These are phyloP conservation scores for Cyclina sinensis DNA, from an alignment of 1,140 invertebrate genomes.

Conservation along the genomic window DNA sequence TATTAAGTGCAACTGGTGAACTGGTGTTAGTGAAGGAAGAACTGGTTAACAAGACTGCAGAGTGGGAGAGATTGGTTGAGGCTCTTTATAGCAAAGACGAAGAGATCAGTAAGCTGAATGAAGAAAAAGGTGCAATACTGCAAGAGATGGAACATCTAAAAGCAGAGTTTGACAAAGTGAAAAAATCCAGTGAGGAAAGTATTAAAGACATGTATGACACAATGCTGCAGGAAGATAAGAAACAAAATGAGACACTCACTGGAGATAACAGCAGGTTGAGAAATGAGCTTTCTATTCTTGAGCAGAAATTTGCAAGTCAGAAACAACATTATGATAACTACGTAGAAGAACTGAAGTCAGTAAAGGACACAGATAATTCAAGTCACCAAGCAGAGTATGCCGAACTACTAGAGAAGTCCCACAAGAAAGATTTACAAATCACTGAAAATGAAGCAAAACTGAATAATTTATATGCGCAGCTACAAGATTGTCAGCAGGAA, in stretches of 20 bases:
- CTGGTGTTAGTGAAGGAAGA: conserved; percentile 59
- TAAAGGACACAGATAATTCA: conserved; percentile 66
- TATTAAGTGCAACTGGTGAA: conserved; percentile 62
- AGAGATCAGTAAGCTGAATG: conserved; percentile 19
- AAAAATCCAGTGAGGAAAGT: background rate
- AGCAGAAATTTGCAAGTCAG: conserved; percentile 68
- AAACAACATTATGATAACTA: conserved; percentile 76
- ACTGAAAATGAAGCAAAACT: conserved; percentile 68
- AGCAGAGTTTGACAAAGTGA: conserved; percentile 13
- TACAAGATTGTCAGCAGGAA: conserved; percentile 43
- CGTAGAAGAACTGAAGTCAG: conserved; percentile 74
- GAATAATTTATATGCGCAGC: conserved; percentile 54
- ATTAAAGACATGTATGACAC: background rate
- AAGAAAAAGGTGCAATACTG: conserved; percentile 12
- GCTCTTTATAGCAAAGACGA: conserved; percentile 47
- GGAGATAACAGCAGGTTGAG: conserved; percentile 27
- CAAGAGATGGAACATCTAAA: conserved; percentile 33
- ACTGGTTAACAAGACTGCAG: conserved; percentile 34
- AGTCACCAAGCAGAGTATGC: conserved; percentile 70
- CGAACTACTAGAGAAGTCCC: conserved; percentile 68
- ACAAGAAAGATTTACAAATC: conserved; percentile 77
- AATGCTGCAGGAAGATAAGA: background rate
- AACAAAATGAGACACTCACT: conserved; percentile 39
- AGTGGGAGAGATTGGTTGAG: conserved; percentile 28
- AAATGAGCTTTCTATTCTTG: conserved; percentile 55